Base-by-base conservation (phyloP, 2,113 vertebrate species). In the Acinonyx jubatus region DNA sequence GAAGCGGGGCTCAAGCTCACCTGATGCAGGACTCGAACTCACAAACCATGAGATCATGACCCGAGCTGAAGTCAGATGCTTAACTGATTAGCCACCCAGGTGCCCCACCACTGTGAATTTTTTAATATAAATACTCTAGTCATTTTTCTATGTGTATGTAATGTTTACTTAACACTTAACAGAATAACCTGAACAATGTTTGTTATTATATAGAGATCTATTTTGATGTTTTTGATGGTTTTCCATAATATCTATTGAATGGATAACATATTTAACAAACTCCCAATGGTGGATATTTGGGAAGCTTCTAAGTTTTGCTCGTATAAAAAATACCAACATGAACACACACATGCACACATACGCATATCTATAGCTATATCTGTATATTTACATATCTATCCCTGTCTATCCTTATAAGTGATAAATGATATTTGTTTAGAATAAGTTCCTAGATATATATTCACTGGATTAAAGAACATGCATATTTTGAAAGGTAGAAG, bases 361-460 rank as follows among this genome's bases (percentile, higher is more conserved):
- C 14, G 65, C 65, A 66, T 76, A 50, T 87, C 68, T 89, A 9
- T 81, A 76, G 5, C 73, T 80, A 14, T 91, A 52, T 66, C 41
- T 66, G 38, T 10, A 38, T 81, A 89, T n/a, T 45, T 78, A 48
- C 19, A 29, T 69, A 86, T 36, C 85, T 74, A 36, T 73, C 31
- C 68, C 31, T 65, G 36, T 27, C 38, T 65, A 78, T 78, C 57
- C 71, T 61, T 61, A 80, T 50, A 71, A 25, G 79, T 36, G 74
- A 94, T 94, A 79, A 79, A 50, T 79, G 45, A 31, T 89, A 61
- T 81, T 88, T 94, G 23, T 33, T 94, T 94, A 61, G 63, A 80
- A 15, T 88, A 86, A 80, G n/a, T 81, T 88, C 38, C 50, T 79
- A n/a, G 38, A 71, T 68, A 13, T 41, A 66, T 68, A 50, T 74